Base-by-base conservation (phyloP, 2,113 vertebrate genomes). In the Brachypodius melanocephalos region DNA sequence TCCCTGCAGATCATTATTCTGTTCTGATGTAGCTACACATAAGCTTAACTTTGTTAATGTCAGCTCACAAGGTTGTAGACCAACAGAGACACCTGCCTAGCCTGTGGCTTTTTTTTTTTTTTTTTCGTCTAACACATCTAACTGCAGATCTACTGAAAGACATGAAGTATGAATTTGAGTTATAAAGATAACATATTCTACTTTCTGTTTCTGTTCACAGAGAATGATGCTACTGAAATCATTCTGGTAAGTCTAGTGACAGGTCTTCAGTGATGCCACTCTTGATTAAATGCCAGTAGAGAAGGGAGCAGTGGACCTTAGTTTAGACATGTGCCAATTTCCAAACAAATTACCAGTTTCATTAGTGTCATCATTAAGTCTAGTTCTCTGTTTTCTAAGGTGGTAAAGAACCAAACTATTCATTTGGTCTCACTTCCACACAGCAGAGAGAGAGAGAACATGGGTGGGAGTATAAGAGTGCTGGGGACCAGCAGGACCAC, bases 261-360 rank as follows among this genome's bases (percentile, higher is more conserved):
- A 25, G 25, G 1, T 40, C n/a, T 65, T 73, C n/a, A 89, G 42
- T 0, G 0, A 10, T n/a, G 26, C 40, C 19, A 13, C n/a, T 55
- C 71, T 46, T 54, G 22, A 34, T 42, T 49, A 62, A 68, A 46
- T 65, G 45, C 63, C 81, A 48, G 63, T 61, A 68, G 82, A 71
- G 38, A 71, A 55, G 21, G 51, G 29, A 73, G 20, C 20, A n/a
- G 2, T 31, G 32, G 54, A 20, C 14, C 16, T 13, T 6, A 24
- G 16, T 49, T 88, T 46, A 75, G 32, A 36, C 12, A 29, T 10
- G 4, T 81, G n/a, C 51, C 42, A 38, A 49, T 88, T 92, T 77
- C 61, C 15, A 0, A 48, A 28, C 80, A 74, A 40, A 28, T 84
- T 78, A 55, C 6, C 7, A 29, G 26, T 85, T 67, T 88, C 45